phyloP scores from a whole-genome alignment of 2,113 vertebrate genomes.

The Strigops habroptila region DNA sequence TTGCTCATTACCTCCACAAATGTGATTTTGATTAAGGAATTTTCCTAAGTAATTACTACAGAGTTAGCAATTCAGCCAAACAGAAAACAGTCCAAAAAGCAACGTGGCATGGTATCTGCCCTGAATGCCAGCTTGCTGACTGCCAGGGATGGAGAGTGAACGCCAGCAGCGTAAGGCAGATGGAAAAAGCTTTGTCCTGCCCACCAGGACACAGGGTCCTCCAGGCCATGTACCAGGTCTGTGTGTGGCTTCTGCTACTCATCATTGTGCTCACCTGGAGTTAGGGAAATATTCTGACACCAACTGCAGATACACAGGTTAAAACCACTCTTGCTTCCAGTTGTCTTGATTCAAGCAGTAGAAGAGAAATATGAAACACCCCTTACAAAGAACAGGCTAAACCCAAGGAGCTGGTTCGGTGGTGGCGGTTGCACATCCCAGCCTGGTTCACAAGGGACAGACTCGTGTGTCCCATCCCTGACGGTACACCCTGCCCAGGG shows the following conservation, averaged over 20 bases:
- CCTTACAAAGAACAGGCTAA: background rate
- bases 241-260: background rate
- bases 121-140: background rate
- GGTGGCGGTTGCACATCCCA: background rate
- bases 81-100: background rate
- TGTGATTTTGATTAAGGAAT: constrained; percentile 51
- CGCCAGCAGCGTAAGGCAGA: background rate
- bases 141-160: background rate
- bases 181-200: background rate
- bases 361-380: background rate
- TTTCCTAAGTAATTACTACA: constrained; percentile 53
- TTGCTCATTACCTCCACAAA: constrained; percentile 41
- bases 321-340: background rate
- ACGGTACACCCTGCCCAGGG: background rate
- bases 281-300: background rate
- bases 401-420: background rate
- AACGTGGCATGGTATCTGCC: background rate
- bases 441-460: background rate
- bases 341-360: background rate
- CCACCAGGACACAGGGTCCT: background rate
- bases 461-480: background rate
- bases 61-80: constrained; percentile 26
- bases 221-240: background rate
- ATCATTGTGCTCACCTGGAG: accelerated
- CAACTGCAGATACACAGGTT: background rate